phyloP scores from a whole-genome alignment of 2,113 vertebrate genomes.

The Paramisgurnus dabryanus region DNA sequence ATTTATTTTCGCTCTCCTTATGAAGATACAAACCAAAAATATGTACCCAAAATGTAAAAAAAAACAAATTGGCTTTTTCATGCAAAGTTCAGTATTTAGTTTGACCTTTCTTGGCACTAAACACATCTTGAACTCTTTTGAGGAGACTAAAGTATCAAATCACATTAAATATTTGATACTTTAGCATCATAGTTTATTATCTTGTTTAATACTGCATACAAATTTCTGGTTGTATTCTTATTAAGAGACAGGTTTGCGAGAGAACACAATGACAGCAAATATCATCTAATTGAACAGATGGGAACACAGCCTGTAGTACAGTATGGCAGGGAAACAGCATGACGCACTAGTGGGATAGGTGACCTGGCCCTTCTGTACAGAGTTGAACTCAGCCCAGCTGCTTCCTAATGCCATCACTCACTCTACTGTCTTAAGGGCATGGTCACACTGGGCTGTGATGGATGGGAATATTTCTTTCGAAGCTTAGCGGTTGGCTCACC shows the following conservation, averaged over 20 bases:
- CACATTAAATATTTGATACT: no score
- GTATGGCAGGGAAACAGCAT: constrained; percentile 17
- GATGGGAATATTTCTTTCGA: constrained; percentile 27
- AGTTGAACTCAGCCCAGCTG: constrained; percentile 32
- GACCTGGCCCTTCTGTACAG: constrained; percentile 59
- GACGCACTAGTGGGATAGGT: constrained; percentile 40
- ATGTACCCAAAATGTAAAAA: no score
- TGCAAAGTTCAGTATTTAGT: no score
- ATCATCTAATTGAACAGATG: background rate
- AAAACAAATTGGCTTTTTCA: no score
- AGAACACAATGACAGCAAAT: background rate
- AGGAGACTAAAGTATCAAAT: no score
- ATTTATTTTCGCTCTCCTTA: no score
- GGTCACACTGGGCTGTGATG: constrained; percentile 3
- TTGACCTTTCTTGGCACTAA: no score
- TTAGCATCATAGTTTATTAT: no score
- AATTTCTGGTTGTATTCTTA: no score
- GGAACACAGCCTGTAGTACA: background rate
- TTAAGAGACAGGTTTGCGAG: background rate
- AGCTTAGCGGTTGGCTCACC: constrained; percentile 17
- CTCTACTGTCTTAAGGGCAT: constrained; percentile 54
- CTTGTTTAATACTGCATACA: no score
- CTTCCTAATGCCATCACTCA: constrained; percentile 58
- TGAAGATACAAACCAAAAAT: no score
- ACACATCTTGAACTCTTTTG: no score